These are phyloP conservation scores for Drosophila repletoides DNA, from an alignment of 1,140 invertebrate genomes.

Conservation along the genomic window DNA sequence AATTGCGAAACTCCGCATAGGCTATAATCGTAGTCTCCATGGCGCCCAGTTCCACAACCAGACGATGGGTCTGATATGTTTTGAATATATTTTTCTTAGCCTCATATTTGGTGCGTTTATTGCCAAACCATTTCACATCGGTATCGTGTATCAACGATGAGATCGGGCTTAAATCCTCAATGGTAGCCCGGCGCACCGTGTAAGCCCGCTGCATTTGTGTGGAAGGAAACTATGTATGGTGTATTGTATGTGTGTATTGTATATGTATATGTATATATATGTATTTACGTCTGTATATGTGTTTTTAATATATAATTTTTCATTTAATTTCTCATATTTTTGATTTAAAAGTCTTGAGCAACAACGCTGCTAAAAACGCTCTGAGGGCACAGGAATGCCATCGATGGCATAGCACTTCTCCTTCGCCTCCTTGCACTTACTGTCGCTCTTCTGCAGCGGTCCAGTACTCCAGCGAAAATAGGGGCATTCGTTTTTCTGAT, in stretches of 20 bases:
- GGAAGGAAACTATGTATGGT: background rate
- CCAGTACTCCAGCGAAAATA: slow-evolving; percentile 62
- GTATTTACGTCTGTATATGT: background rate
- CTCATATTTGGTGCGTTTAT: slow-evolving; percentile 42
- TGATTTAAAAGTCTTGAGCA: slow-evolving; percentile 1
- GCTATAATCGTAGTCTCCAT: slow-evolving; percentile 9
- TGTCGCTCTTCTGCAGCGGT: background rate
- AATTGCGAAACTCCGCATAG: slow-evolving; percentile 68
- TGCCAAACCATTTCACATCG: slow-evolving; percentile 46
- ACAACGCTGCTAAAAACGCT: background rate
- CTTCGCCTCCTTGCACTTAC: slow-evolving; percentile 8
- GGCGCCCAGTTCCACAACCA: slow-evolving; percentile 4
- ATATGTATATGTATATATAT: background rate
- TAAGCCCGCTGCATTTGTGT: slow-evolving; percentile 19
- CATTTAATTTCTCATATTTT: background rate
- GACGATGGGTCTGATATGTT: slow-evolving; percentile 52
- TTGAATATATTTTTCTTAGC: slow-evolving; percentile 20
- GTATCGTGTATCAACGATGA: slow-evolving; percentile 11
- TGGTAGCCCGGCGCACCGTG: slow-evolving; percentile 32
- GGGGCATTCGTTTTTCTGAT: slow-evolving; percentile 57
- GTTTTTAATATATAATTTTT: background rate
- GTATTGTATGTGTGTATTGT: slow-evolving; percentile 22
- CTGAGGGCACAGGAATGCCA: slow-evolving; percentile 24
- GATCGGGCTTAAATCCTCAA: slow-evolving; percentile 14
- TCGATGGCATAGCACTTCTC: slow-evolving; percentile 59